These are phyloP conservation scores for Popillia japonica DNA, from an alignment of 1,140 invertebrate genomes.

Conservation along the genomic window DNA sequence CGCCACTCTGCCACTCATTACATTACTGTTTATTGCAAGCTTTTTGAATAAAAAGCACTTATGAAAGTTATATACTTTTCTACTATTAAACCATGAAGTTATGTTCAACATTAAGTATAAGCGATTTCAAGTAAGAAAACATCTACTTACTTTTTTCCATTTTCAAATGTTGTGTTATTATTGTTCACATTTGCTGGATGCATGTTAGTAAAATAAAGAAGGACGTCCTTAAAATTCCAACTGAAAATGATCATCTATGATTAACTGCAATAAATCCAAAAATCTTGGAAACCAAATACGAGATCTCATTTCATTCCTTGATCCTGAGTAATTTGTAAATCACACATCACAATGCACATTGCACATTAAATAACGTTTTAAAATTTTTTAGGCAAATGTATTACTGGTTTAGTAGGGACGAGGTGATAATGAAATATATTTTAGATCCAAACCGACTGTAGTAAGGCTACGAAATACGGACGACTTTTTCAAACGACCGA, in stretches of 20 bases:
- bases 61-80: background rate
- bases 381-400: conserved; percentile 1
- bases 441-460: background rate
- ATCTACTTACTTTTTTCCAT: conserved; percentile 21
- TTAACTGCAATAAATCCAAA: background rate
- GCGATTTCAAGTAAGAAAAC: too few species aligned
- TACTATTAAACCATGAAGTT: too few species aligned
- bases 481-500: background rate
- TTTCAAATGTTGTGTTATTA: background rate
- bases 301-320: background rate
- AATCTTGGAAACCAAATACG: background rate
- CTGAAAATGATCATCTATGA: conserved; percentile 17
- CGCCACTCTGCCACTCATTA: too few species aligned
- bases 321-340: background rate
- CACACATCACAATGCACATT: background rate
- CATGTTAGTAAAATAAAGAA: background rate
- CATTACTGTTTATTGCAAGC: background rate
- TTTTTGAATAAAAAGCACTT: background rate
- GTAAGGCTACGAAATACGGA: background rate
- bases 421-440: conserved; percentile 29
- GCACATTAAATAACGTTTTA: background rate
- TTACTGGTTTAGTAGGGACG: background rate
- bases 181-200: conserved; percentile 24
- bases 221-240: conserved; percentile 6
- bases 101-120: too few species aligned